Base-by-base conservation (phyloP, 2,888 invertebrate species). In the Clitarchus hookeri region DNA sequence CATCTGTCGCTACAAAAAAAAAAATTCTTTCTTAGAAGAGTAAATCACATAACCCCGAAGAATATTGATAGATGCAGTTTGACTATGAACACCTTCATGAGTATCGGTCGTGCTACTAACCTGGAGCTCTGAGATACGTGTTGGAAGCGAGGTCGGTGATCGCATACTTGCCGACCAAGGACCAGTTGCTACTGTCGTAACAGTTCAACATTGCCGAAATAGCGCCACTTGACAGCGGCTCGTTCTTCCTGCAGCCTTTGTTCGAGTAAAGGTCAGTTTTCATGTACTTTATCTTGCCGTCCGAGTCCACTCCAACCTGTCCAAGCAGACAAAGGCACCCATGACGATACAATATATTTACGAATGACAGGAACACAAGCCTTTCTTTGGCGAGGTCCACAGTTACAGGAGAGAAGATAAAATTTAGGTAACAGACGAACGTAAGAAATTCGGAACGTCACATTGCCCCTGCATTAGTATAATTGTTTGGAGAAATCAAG, bases 61-160 rank as follows among this genome's bases (percentile, higher is more conserved):
- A 36, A 36, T 36, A 36, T 36, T 36, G 36, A 36, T 36, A 1
- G 36, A 36, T 3, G 36, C 36, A 36, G 36, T 36, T 36, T 4
- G 36, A 36, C 36, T 36, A 48, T 0, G 48, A 16, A 13, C 48
- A 48, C 48, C 48, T 48, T 11, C 11, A 48, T 48, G 11, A 48
- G 1, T 11, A 48, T 11, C n/a, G n/a, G n/a, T n/a, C 12, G 48
- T 16, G 16, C 11, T 48, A 27, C 82, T 23, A 27, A 87, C 96
- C 95, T 89, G 96, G 96, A 3, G 95, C 94, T 89, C 97, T 92
- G 88, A 95, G 95, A 90, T 94, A 95, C 0, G 96, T 96, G 88
- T 95, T 95, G 6, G 93, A 92, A 0, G 96, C 94, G 0, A 93
- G 92, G 89, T 97, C 96, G 0, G 96, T 95, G 53, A 92, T 89